Evolutionary conservation across 2,797 vertebrate species (phyloP), one percentile per base, ranked within the genome.

Genomic region (Mormyrops boulengeri): DNA sequence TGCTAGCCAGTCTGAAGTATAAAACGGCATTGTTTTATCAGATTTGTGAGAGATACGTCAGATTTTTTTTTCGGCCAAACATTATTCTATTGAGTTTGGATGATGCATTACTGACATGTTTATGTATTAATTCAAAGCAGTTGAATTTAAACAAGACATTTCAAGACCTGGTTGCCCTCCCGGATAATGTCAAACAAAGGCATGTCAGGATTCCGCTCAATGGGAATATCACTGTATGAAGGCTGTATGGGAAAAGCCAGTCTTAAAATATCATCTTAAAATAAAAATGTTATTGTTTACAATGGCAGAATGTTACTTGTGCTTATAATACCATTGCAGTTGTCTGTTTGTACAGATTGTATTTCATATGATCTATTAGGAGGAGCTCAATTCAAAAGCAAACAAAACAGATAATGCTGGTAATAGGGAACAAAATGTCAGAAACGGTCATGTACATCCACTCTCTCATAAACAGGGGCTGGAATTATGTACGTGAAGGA

Each of bases 261-360:
- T 94, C 91, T 93, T 91, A 90, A 92, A 95, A 93, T 92, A 93
- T 95, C 93, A 93, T 92, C 93, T 94, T 92, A 90, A 88, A 90
- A 85, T 52, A 95, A 94, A 95, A 92, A 95, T 94, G 95, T 95
- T 95, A 95, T 95, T 96, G 95, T 97, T 96, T 96, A 96, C 96
- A 96, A 94, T 95, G 94, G 94, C 94, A 93, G 94, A 95, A 95
- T 95, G 95, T 95, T 94, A 95, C 95, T 94, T 94, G 92, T 92
- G 93, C 95, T 94, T 92, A 94, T 95, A 93, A 95, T 96, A 95
- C 94, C 93, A 94, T 95, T 93, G 91, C 92, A 94, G 92, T 94
- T 95, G 96, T 96, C 94, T 96, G 93, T 96, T 96, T 96, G 94
- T 96, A 95, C 95, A 95, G 95, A 95, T 95, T 94, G 93, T 94